Base-by-base conservation (phyloP, 2,113 vertebrate species). In the Otis tarda region DNA sequence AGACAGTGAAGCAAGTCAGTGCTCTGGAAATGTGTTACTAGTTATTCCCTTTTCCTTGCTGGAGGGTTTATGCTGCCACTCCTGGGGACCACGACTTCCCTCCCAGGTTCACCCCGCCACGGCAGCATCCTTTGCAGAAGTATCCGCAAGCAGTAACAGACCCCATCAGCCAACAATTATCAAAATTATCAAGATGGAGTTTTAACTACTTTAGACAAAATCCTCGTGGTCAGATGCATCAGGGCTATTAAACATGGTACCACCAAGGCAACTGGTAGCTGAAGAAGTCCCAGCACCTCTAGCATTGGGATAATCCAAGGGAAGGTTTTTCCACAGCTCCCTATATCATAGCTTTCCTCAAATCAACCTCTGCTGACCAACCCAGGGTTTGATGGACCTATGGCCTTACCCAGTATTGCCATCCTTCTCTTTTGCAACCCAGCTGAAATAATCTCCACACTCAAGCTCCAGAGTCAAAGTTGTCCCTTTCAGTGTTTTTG, bases 11-110 rank as follows among this genome's bases (percentile, higher is more conserved):
- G 57, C 74, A 82, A 7, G 22, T 27, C 53, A 8, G 31, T 59
- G 76, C 27, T 76, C 82, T 22, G 45, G 23, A 14, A 67, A 95
- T 5, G 86, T 96, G 95, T 90, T 92, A 93, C 88, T 65, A 83
- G 86, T 20, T 77, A 57, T 88, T 92, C 85, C 85, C 70, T 63
- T 5, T 80, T 94, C 77, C 76, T 10, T 22, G 14, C 28, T 24
- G 2, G 14, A 75, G 25, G 37, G 41, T 22, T 65, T 91, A 60
- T 85, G 61, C 76, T 68, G 24, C 55, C 76, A 16, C 5, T 84
- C 8, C 39, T 14, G 6, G 43, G 37, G 82, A 20, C n/a, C 24
- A 45, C 0, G 0, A n/a, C 35, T 55, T 73, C 41, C 57, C 8
- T 52, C 18, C 56, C 0, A 0, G 55, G 57, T 39, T 77, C 79